phyloP scores from a whole-genome alignment of 1,140 invertebrate genomes.

The Physella acuta region DNA sequence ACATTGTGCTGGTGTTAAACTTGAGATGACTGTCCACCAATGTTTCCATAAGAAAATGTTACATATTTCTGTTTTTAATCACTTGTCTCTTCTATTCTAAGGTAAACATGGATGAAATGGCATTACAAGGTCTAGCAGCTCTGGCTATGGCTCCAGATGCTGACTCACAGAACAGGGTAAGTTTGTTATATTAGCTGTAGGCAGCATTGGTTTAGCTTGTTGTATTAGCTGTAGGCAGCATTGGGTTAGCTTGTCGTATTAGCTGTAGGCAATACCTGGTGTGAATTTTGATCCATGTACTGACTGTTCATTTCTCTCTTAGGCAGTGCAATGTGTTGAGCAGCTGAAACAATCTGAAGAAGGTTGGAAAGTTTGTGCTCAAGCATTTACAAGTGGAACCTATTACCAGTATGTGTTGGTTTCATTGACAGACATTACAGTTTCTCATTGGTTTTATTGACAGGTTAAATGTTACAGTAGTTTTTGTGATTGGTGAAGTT shows the following conservation, averaged over 20 bases:
- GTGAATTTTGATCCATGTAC: too few relatives aligned
- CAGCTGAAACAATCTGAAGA: constrained; percentile 59
- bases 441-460: neutral
- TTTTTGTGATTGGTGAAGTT: constrained; percentile 8
- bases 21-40: neutral
- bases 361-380: constrained; percentile 64
- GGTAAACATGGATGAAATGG: constrained; percentile 49
- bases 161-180: constrained; percentile 41
- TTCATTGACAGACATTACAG: neutral
- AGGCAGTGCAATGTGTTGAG: constrained; percentile 64
- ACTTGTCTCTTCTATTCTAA: too few relatives aligned
- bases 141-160: constrained; percentile 30
- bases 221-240: too few relatives aligned
- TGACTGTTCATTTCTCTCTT: constrained; percentile 27
- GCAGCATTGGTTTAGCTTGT: too few relatives aligned
- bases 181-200: too few relatives aligned
- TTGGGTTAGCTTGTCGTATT: too few relatives aligned
- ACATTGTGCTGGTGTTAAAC: neutral
- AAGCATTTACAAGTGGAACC: constrained; percentile 48
- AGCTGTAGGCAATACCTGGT: too few relatives aligned
- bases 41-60: too few relatives aligned
- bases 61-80: too few relatives aligned
- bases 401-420: constrained; percentile 44
- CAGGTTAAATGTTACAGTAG: neutral
- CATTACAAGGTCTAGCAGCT: constrained; percentile 47